Conservation (phyloP, 2,113 vertebrate species). For the Channa argus region DNA sequence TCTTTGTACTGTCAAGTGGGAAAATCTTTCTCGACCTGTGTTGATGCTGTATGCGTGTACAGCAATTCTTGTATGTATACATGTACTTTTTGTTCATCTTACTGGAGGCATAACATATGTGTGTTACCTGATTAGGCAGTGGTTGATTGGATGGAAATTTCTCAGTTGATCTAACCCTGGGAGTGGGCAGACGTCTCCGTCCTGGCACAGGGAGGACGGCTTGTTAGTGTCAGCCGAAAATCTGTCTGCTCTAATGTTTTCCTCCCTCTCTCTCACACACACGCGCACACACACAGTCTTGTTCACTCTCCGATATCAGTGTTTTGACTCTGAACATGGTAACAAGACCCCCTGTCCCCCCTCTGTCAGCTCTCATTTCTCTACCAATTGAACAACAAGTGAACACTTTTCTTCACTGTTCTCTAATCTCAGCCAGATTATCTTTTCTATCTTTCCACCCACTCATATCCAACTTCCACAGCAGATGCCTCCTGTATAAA, state of each 20-base stretch:
- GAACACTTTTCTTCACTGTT: background rate
- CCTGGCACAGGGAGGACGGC: slow-evolving; percentile 42
- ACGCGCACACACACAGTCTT: slow-evolving; percentile 13
- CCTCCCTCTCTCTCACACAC: background rate
- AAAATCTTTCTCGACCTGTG: too few species aligned
- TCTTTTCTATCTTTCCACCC: slow-evolving; percentile 2
- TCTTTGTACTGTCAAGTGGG: too few species aligned
- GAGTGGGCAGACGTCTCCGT: slow-evolving; percentile 11
- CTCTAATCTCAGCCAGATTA: slow-evolving; percentile 22
- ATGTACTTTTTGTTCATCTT: background rate
- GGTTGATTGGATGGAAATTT: slow-evolving; percentile 37
- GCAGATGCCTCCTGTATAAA: background rate
- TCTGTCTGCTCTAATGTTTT: slow-evolving; percentile 22
- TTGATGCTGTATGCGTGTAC: too few species aligned
- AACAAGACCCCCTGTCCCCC: slow-evolving; percentile 24
- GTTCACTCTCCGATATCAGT: slow-evolving; percentile 13
- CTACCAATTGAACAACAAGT: slow-evolving; percentile 41
- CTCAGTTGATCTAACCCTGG: slow-evolving; percentile 19
- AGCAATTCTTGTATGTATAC: too few species aligned
- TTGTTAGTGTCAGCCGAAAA: slow-evolving; percentile 41
- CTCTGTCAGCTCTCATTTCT: slow-evolving; percentile 55
- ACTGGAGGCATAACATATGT: background rate
- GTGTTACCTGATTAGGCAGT: slow-evolving; percentile 3
- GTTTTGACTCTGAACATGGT: slow-evolving; percentile 24
- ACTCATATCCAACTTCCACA: slow-evolving; percentile 1